Base-by-base conservation (phyloP, 2,113 vertebrate genomes). In the Ctenodactylus gundi region DNA sequence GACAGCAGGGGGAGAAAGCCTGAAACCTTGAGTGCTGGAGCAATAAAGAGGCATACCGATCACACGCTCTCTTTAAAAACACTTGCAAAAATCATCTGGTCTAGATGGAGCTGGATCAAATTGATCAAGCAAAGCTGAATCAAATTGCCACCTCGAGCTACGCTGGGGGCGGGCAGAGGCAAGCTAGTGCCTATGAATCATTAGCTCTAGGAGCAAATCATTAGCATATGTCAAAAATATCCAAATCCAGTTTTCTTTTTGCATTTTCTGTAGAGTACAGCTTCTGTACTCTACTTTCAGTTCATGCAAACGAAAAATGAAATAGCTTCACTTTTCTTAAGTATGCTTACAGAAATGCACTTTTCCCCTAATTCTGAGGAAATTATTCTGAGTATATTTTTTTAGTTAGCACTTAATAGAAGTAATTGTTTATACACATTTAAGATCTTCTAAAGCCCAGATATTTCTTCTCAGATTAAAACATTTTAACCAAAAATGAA, bases 1-100 rank as follows among this genome's bases (percentile, higher is more conserved):
- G 57, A 91, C 46, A 88, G 72, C 81, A 95, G 57, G 76, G 62
- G 34, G 73, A 90, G 58, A 86, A 83, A 97, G 85, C 34, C 84
- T 62, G 36, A 55, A 94, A 88, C 17, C 84, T 46, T 83, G 85
- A 76, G 75, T 75, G 51, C 29, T 46, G 83, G 78, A 84, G 49
- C 68, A 64, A 70, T 83, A 49, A 80, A 91, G 85, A 93, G 64
- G 72, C 68, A 58, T 27, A 34, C 53, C 73, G 80, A 94, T 80
- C 23, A 14, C 7, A 17, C 25, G 64, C 31, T 80, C 25, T 76
- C 73, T 76, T 92, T 70, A 60, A 85, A 85, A 91, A 85, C 68
- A 72, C 67, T 51, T 84, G 76, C 46, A 65, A 77, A 85, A 91
- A 29, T 53, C n/a, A n/a, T 49, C n/a, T 17, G 0, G 60, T 46